Conservation (phyloP, 2,113 vertebrate species). For the Willisornis vidua region DNA sequence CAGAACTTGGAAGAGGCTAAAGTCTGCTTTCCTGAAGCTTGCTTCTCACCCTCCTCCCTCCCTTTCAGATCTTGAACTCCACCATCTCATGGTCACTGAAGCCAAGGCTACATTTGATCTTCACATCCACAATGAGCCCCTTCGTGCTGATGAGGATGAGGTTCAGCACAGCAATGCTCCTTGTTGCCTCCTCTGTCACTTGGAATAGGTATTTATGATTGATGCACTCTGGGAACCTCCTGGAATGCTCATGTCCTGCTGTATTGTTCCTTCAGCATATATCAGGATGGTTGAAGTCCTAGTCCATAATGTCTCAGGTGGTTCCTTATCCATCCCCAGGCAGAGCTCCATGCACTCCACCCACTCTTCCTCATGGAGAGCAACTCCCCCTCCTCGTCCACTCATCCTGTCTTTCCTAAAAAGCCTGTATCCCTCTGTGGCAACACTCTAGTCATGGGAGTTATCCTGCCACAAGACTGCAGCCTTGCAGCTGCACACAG, state of each 20-base stretch:
- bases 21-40: not conserved
- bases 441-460: not conserved
- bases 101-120: not conserved
- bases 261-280: not conserved
- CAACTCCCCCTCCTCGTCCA: not conserved
- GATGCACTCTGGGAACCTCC: not conserved
- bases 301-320: not conserved
- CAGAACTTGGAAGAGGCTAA: not conserved
- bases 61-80: not conserved
- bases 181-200: not conserved
- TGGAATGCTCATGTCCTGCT: not conserved
- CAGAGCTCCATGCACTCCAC: not conserved
- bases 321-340: not conserved
- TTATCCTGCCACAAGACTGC: not conserved
- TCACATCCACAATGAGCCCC: not conserved
- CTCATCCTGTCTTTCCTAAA: not conserved
- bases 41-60: not conserved
- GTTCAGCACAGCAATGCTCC: not conserved
- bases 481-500: not conserved
- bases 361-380: not conserved
- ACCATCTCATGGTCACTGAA: not conserved
- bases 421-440: not conserved
- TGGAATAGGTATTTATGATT: not conserved
- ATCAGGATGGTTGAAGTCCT: not conserved
- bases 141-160: not conserved